These are phyloP conservation scores for Coenonympha glycerion DNA, from an alignment of 2,888 invertebrate species.

Conservation along the genomic window DNA sequence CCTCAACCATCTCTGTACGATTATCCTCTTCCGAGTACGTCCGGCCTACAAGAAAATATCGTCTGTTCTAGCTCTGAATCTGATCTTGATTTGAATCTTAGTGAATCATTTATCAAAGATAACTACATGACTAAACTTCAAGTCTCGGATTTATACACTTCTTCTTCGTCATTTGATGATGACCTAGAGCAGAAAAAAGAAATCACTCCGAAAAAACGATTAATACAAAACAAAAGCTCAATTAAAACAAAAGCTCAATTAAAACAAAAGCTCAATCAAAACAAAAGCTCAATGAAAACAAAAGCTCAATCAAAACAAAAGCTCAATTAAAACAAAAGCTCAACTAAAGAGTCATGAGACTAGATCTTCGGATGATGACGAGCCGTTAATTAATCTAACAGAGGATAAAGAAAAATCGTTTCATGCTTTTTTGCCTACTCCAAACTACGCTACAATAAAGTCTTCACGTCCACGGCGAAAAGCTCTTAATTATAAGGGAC, in stretches of 20 bases:
- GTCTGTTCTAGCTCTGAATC: conserved; percentile 27
- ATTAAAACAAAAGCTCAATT: conserved; percentile 25
- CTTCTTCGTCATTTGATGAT: conserved; percentile 28
- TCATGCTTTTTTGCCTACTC: conserved; percentile 22
- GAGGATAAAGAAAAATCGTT: conserved; percentile 28
- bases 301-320: conserved; percentile 26
- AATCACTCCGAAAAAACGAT: conserved; percentile 27
- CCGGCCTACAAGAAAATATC: conserved; percentile 21
- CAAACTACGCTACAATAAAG: conserved; percentile 18
- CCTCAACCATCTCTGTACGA: conserved; percentile 31
- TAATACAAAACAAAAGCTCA: too few species aligned
- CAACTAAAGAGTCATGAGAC: conserved; percentile 20
- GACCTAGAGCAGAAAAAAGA: conserved; percentile 26
- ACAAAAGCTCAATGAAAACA: conserved; percentile 25
- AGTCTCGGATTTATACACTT: conserved; percentile 25
- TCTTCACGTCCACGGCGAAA: conserved; percentile 11
- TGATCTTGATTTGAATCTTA: conserved; percentile 31
- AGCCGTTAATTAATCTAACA: conserved; percentile 25
- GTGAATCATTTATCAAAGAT: conserved; percentile 30
- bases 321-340: conserved; percentile 26
- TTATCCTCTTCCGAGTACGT: conserved; percentile 30
- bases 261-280: too few species aligned
- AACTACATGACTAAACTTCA: conserved; percentile 13
- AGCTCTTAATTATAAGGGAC: conserved; percentile 30
- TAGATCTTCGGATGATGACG: conserved; percentile 24